phyloP scores from a whole-genome alignment of 1,140 invertebrate genomes.

The Aphaenogaster ashmeadi region DNA sequence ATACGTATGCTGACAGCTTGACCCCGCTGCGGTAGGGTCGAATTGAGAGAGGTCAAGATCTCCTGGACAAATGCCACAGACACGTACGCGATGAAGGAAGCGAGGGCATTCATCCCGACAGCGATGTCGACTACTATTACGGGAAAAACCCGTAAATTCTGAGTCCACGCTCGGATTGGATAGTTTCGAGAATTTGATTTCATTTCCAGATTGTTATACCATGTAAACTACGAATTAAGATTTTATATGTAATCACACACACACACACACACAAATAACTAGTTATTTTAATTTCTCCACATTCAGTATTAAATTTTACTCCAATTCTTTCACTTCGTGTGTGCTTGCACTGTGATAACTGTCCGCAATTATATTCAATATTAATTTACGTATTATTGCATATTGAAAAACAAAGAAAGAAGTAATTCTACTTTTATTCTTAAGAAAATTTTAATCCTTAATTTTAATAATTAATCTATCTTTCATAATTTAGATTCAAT shows the following conservation, averaged over 20 bases:
- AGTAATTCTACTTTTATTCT: conserved; percentile 11
- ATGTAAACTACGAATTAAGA: conserved; percentile 1
- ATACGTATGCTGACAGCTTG: conserved; percentile 74
- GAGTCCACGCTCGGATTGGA: background rate
- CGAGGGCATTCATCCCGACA: conserved; percentile 61
- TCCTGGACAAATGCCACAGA: conserved; percentile 74
- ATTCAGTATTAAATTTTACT: background rate
- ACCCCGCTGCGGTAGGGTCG: conserved; percentile 68
- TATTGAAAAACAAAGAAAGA: background rate
- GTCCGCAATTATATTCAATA: background rate
- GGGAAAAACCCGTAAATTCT: conserved; percentile 49
- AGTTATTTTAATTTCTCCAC: conserved; percentile 2
- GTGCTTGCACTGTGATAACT: background rate
- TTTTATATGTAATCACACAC: background rate
- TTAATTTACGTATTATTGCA: conserved; percentile 1
- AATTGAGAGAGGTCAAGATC: conserved; percentile 80
- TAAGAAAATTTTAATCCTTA: background rate
- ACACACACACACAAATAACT: background rate
- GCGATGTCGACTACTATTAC: conserved; percentile 47
- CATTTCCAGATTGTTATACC: conserved; percentile 4
- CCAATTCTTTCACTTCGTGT: background rate
- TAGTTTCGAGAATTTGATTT: conserved; percentile 11
- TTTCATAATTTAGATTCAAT: background rate
- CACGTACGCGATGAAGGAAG: conserved; percentile 57
- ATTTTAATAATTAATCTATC: conserved; percentile 11